phyloP scores from a whole-genome alignment of 1,140 invertebrate species.

The Camponotus vicinus region DNA sequence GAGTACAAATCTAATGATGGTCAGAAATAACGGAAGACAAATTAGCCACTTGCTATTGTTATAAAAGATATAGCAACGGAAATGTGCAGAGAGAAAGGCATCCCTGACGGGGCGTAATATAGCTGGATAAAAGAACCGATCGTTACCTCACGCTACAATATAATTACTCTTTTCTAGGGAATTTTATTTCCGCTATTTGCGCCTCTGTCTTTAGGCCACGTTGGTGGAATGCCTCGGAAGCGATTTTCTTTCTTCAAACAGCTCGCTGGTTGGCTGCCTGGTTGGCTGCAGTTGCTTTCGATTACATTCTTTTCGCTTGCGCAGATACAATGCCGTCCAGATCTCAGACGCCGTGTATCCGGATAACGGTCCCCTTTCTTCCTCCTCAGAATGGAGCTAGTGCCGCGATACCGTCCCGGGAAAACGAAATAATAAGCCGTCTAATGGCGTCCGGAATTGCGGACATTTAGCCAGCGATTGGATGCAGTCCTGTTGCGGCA shows the following conservation, averaged over 20 bases:
- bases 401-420: conserved; percentile 70
- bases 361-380: conserved; percentile 69
- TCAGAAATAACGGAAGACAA: conserved; percentile 31
- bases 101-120: conserved; percentile 8
- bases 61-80: background rate
- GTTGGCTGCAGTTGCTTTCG: conserved; percentile 64
- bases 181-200: conserved; percentile 25
- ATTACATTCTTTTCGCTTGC: conserved; percentile 63
- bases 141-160: conserved; percentile 18
- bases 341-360: conserved; percentile 65
- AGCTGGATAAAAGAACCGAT: conserved; percentile 43
- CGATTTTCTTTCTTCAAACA: conserved; percentile 49
- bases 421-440: conserved; percentile 83
- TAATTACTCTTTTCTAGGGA: conserved; percentile 40
- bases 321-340: conserved; percentile 65
- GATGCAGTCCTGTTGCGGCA: conserved; percentile 78
- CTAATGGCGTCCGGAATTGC: conserved; percentile 80
- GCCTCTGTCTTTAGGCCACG: conserved; percentile 11
- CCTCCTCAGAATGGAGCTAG: conserved; percentile 53
- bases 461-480: conserved; percentile 81
- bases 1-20: conserved; percentile 41
- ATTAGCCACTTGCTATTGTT: conserved; percentile 26
- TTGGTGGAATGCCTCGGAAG: conserved; percentile 12
- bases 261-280: conserved; percentile 11
- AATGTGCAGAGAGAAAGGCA: background rate